Percentiles rank a stretch among this genome's conserved stretches.
Conservation (phyloP, 2,113 vertebrate genomes). For the Capreolus pygargus region DNA sequence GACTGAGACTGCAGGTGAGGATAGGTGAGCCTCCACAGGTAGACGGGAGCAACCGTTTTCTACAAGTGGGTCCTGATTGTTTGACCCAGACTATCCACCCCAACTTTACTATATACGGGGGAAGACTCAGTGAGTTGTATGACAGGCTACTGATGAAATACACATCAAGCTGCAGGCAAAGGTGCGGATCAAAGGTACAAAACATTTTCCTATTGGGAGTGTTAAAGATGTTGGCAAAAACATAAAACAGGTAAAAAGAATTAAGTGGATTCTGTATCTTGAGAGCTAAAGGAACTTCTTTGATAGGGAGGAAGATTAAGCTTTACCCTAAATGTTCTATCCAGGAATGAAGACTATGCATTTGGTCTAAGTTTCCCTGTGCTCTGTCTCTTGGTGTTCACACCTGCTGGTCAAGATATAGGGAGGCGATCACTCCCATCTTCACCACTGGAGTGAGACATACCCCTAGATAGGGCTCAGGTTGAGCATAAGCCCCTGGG, state of each 20-base stretch:
- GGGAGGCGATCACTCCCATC: background rate
- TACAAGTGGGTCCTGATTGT: background rate
- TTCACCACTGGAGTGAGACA: background rate
- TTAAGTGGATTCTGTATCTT: background rate
- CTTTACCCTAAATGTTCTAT: background rate
- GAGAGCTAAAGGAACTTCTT: background rate
- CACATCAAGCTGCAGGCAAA: background rate
- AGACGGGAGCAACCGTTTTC: background rate
- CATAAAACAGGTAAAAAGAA: background rate
- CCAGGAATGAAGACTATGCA: background rate
- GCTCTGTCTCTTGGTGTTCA: background rate
- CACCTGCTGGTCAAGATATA: background rate
- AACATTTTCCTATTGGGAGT: background rate
- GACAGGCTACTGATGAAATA: background rate
- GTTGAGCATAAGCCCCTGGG: background rate
- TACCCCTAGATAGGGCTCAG: background rate
- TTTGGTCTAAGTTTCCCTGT: background rate
- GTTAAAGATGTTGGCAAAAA: conserved; percentile 1
- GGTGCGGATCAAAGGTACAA: background rate
- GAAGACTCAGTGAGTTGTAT: background rate
- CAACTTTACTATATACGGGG: background rate
- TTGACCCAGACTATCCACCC: background rate
- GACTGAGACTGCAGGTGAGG: background rate
- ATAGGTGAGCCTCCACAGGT: background rate
- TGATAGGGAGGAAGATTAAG: background rate